These are phyloP conservation scores for Mastacembelus armatus DNA, from an alignment of 2,797 vertebrate species.

Conservation along the genomic window DNA sequence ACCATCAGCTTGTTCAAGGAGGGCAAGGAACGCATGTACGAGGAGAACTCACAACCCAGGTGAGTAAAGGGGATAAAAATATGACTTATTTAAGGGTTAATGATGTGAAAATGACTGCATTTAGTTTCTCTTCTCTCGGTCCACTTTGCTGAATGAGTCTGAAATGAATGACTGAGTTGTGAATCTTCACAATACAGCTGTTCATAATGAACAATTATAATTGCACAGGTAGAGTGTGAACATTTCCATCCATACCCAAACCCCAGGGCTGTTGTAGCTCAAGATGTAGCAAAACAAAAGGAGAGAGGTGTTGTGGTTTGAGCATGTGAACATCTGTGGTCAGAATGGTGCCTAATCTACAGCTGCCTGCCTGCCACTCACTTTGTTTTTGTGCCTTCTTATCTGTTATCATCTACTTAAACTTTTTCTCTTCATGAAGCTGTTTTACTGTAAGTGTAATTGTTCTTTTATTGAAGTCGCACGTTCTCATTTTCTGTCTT, in stretches of 20 bases:
- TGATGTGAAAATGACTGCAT: not conserved
- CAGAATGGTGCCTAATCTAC: slow-evolving; percentile 55
- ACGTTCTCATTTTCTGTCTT: not conserved
- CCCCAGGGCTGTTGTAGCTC: slow-evolving; percentile 45
- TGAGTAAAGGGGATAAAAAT: slow-evolving; percentile 66
- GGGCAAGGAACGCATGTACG: slow-evolving; percentile 98
- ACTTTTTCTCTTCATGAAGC: slow-evolving; percentile 31
- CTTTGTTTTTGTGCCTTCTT: slow-evolving; percentile 48
- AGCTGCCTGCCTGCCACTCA: slow-evolving; percentile 63
- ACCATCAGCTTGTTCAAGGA: slow-evolving; percentile 99
- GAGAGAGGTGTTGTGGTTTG: slow-evolving; percentile 67
- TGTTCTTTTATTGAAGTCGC: slow-evolving; percentile 1
- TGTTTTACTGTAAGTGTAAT: slow-evolving; percentile 13
- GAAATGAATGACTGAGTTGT: not conserved
- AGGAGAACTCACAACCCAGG: slow-evolving; percentile 99
- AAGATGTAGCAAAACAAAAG: slow-evolving; percentile 51
- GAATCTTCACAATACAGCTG: not conserved
- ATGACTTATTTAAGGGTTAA: not conserved
- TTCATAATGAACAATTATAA: slow-evolving; percentile 30
- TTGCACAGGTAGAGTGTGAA: slow-evolving; percentile 15
- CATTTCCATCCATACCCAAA: slow-evolving; percentile 19
- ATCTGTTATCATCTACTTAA: slow-evolving; percentile 56
- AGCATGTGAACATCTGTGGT: slow-evolving; percentile 70
- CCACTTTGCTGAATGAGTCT: not conserved
- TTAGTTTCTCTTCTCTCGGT: not conserved